Evolutionary conservation across 2,113 vertebrate species (phyloP).

Genomic region (Ornithorhynchus anatinus): DNA sequence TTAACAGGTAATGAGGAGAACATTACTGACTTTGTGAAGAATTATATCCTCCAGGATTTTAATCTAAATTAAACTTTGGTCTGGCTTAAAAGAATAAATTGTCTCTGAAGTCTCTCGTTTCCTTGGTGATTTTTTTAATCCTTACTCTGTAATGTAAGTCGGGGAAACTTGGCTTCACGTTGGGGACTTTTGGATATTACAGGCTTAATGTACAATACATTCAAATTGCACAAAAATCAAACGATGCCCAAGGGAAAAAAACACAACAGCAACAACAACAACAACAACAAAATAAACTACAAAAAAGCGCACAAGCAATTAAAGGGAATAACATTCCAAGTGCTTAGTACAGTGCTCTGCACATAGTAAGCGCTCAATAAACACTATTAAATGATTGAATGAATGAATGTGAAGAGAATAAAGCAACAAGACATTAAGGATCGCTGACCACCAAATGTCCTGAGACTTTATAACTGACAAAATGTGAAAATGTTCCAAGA

Average conservation of each 20-base stretch:
- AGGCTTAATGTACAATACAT: conserved; percentile 18
- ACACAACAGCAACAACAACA: too few relatives aligned
- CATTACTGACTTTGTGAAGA: conserved; percentile 62
- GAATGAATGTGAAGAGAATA: too few relatives aligned
- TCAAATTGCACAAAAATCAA: conserved; percentile 41
- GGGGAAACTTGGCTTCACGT: conserved; percentile 33
- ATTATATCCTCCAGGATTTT: conserved; percentile 65
- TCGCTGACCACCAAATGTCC: too few relatives aligned
- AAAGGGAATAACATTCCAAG: too few relatives aligned
- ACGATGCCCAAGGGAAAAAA: conserved; percentile 26
- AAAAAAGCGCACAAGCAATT: too few relatives aligned
- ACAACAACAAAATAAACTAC: too few relatives aligned
- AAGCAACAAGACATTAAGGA: too few relatives aligned
- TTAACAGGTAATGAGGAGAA: conserved; percentile 65
- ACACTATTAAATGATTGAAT: too few relatives aligned
- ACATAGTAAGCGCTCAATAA: too few relatives aligned
- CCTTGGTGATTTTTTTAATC: conserved; percentile 62
- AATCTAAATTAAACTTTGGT: conserved; percentile 68
- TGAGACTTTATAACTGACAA: too few relatives aligned
- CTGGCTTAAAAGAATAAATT: conserved; percentile 67
- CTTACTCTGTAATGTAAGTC: conserved; percentile 24
- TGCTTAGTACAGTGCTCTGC: too few relatives aligned
- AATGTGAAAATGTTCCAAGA: too few relatives aligned
- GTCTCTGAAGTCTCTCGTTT: conserved; percentile 53
- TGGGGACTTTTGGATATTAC: conserved; percentile 48